Base-by-base conservation (phyloP, 1,140 invertebrate species). In the Bombus waltoni region DNA sequence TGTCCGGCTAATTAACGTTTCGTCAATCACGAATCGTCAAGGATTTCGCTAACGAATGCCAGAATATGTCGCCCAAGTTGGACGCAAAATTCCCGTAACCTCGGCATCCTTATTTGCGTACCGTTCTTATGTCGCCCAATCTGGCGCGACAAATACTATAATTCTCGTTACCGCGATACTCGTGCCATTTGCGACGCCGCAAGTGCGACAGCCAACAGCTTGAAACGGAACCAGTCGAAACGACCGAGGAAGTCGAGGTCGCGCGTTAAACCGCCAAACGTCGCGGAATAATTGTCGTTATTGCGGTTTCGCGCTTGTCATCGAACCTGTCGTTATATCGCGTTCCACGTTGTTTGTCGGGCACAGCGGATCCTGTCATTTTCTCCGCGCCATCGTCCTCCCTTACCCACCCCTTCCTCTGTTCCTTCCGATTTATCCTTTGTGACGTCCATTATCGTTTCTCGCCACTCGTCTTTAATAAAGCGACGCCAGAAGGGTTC, bases 231-330 rank as follows among this genome's bases (percentile, higher is more conserved):
- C 2, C 18, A 13, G 28, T 40, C 9, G 65, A 57, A 77, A 40
- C 44, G 65, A 15, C 18, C 22, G 28, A 68, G 78, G 32, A 79
- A 88, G 40, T 32, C 25, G 44, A 40, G 76, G 68, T 66, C 38
- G 65, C 38, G 66, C 79, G 77, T 65, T 10, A 42, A 68, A 44
- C 66, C 62, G 68, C 73, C 47, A 65, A 79, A 70, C 87, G 57
- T 72, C 42, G 79, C 38, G 68, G 38, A 89, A 86, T 89, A 89
- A 89, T 89, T 86, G 83, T 75, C 53, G 83, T 75, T 42, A 65
- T 28, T 79, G 83, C 42, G 83, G 88, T 86, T 76, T 78, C 53
- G 73, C 28, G 40, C 79, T 82, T 66, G 87, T 88, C 79, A 86
- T 84, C 86, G n/a, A 76, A 80, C 59, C 75, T 65, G 22, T 88